Evolutionary conservation across 2,113 vertebrate species (phyloP), one percentile per base, ranked within the genome.

Genomic region (Oophaga pumilio): DNA sequence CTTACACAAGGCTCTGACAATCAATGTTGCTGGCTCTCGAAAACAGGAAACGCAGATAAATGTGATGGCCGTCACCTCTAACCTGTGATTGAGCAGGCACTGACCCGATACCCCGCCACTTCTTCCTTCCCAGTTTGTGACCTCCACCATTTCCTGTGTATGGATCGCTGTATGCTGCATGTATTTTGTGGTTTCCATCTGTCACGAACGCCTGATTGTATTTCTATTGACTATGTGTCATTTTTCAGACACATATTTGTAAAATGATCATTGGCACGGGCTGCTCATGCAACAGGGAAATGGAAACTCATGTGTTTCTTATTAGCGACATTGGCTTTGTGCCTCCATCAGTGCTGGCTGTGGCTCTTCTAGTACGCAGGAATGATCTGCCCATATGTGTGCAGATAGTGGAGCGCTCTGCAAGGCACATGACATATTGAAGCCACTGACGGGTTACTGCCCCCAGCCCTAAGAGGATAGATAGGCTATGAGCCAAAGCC

Each of bases 221-320:
- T 66, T 66, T n/a, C 62, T 66, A 66, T 66, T n/a, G 69, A 73
- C 28, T 43, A 11, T 24, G 62, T 66, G 22, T 66, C n/a, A 20
- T 62, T 20, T 62, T 62, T 62, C 60, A 60, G 53, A 60, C 18
- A 80, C 77, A 59, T 3, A 69, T 60, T 53, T 43, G 22, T 59
- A 85, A 53, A 74, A 85, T 85, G 43, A 74, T 89, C 91, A 26
- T 74, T 91, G 91, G 89, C 90, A 92, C 64, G 4, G 50, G 10
- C 52, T 73, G 80, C 62, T 50, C 17, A 60, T 17, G 14, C 24
- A 79, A 78, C 64, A 52, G 22, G 59, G 76, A 86, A 56, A 86
- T 86, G 85, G 85, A 86, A 86, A 86, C 79, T 86, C 79, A 79
- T 86, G 50, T 86, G 85, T 15, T 69, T 86, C 76, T 80, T 57